Evolutionary conservation across 2,113 vertebrate species (phyloP).

Genomic region (Nestor notabilis): DNA sequence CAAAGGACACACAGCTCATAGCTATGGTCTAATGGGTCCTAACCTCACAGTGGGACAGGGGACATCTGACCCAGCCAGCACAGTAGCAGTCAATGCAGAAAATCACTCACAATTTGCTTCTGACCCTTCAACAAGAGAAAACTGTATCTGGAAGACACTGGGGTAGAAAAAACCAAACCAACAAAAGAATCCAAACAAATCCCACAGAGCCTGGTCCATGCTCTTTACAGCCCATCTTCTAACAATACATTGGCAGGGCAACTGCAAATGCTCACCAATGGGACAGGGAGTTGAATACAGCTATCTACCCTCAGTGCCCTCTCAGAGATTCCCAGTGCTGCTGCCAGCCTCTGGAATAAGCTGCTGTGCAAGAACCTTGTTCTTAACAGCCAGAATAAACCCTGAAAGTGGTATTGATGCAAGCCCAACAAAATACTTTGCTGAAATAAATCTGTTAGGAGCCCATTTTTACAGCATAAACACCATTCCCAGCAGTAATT

Average conservation of each 20-base stretch:
- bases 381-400: background rate
- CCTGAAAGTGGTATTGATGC: rapidly evolving
- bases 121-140: background rate
- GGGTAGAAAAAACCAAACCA: rapidly evolving
- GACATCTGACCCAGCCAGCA: background rate
- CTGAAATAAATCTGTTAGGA: background rate
- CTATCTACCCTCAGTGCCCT: background rate
- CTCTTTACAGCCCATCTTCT: background rate
- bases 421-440: background rate
- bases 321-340: background rate
- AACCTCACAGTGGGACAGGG: background rate
- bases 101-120: background rate
- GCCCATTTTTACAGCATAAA: background rate
- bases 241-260: rapidly evolving
- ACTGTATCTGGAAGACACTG: background rate
- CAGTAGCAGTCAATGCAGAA: background rate
- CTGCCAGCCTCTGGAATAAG: background rate
- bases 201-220: rapidly evolving
- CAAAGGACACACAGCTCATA: background rate
- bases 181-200: background rate
- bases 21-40: background rate
- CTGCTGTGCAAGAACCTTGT: background rate
- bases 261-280: background rate
- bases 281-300: background rate
- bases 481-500: background rate